Base-by-base conservation (phyloP, 2,888 invertebrate genomes). In the Netelia melanura region DNA sequence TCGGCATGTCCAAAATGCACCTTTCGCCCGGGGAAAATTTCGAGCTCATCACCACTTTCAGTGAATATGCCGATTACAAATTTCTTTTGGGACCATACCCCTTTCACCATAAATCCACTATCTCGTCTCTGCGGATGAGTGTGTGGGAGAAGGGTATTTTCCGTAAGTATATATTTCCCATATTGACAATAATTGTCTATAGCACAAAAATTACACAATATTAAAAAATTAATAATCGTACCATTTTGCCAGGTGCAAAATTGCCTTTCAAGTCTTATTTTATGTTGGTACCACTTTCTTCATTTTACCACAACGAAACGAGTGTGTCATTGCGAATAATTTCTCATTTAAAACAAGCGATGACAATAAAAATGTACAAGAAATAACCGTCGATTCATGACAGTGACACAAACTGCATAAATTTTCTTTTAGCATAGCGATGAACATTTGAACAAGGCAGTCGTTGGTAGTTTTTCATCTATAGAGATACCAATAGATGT, bases 71-170 rank as follows among this genome's bases (percentile, higher is more conserved):
- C 48, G 61, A 82, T 79, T n/a, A 64, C 21, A 75, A 79, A 61
- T 81, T 72, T 6, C 61, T 52, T 52, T 61, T 74, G 88, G 91
- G 91, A 91, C 90, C 85, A 90, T 89, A 92, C 88, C 90, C 92
- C 89, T 92, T 91, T 92, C 91, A 89, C 92, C 91, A 92, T 92
- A 92, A 92, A 92, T 90, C 89, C 92, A 92, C 92, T 92, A 92
- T 92, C 92, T 86, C 90, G 79, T 89, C 92, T 88, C 92, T 92
- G 92, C 89, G 89, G 90, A 92, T 92, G 91, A 92, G 92, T 92
- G 92, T 90, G 87, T 88, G 92, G 90, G 91, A 92, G 90, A 92
- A 89, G 91, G 90, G 87, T 92, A 90, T 90, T 87, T 92, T 92
- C 92, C 92, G 77, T 82, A 74, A 58, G 58, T 65, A 64, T 58